Percentiles rank a stretch among this genome's conserved stretches.
These are phyloP conservation scores for Nyctereutes procyonoides DNA, from an alignment of 2,113 vertebrate species.

Conservation along the genomic window DNA sequence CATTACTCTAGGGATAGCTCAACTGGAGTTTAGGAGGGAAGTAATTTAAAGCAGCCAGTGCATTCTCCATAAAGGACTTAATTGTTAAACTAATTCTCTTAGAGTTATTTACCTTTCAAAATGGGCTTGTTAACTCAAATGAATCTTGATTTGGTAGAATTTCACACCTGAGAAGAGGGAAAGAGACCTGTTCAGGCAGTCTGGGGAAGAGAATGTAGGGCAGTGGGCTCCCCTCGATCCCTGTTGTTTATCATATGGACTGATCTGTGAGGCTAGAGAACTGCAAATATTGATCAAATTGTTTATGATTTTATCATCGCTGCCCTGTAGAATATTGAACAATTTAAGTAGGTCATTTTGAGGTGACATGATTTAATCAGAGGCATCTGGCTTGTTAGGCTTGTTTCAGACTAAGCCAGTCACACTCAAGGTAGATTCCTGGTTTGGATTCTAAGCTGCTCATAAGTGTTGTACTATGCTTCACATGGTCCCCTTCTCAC, in stretches of 20 bases:
- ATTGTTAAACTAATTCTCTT: constrained; percentile 76
- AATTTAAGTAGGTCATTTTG: not conserved
- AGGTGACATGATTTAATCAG: constrained; percentile 3
- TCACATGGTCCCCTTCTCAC: not conserved
- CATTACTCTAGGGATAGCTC: constrained; percentile 63
- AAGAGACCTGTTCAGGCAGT: not conserved
- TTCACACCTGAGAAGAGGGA: constrained; percentile 72
- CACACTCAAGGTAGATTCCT: not conserved
- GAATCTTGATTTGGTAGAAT: constrained; percentile 67
- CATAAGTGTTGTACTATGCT: not conserved
- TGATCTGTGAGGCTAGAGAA: not conserved
- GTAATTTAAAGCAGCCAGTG: constrained; percentile 63
- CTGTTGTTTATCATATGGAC: not conserved
- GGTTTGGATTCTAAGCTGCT: not conserved
- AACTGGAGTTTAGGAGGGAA: constrained; percentile 57
- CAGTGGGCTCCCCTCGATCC: not conserved
- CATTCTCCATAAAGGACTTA: constrained; percentile 68
- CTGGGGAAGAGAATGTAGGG: not conserved
- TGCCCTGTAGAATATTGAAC: not conserved
- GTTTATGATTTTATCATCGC: not conserved
- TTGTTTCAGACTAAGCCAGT: not conserved
- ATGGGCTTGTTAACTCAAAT: constrained; percentile 78
- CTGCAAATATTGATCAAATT: not conserved
- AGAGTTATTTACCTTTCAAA: constrained; percentile 78
- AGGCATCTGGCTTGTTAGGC: not conserved